phyloP scores from a whole-genome alignment of 1,140 invertebrate species.

The Anastrepha ludens region DNA sequence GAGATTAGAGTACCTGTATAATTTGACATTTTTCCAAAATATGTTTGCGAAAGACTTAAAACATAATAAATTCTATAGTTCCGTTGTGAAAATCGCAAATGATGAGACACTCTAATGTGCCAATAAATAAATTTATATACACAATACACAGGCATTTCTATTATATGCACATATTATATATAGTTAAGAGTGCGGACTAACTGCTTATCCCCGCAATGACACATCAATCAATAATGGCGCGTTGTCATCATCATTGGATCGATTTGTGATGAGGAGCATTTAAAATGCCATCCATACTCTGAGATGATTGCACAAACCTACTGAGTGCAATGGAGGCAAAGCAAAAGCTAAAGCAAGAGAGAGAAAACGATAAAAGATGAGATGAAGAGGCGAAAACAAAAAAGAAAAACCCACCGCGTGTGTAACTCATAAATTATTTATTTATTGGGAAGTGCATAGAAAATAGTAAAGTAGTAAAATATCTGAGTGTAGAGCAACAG shows the following conservation, averaged over 20 bases:
- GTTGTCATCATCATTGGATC: slow-evolving; percentile 44
- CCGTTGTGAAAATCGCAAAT: not conserved
- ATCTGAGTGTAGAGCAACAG: not conserved
- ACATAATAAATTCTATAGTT: too few species aligned
- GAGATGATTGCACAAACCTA: not conserved
- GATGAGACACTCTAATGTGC: too few species aligned
- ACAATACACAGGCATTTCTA: not conserved
- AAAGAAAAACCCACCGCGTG: not conserved
- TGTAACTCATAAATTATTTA: slow-evolving; percentile 51
- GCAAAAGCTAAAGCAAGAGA: not conserved
- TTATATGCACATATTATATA: not conserved
- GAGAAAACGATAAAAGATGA: not conserved
- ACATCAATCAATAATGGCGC: slow-evolving; percentile 44
- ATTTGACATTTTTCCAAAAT: too few species aligned
- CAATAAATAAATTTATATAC: too few species aligned
- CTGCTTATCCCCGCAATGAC: slow-evolving; percentile 1
- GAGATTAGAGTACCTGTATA: too few species aligned
- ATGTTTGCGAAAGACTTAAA: too few species aligned
- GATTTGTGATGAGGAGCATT: slow-evolving; percentile 48
- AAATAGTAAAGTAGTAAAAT: slow-evolving; percentile 40
- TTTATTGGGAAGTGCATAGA: slow-evolving; percentile 39
- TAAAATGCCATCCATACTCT: slow-evolving; percentile 1
- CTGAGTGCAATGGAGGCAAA: not conserved
- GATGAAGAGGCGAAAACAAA: not conserved
- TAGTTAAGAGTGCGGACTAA: not conserved